Conservation (phyloP, 2,797 vertebrate genomes). For the Tadarida brasiliensis region DNA sequence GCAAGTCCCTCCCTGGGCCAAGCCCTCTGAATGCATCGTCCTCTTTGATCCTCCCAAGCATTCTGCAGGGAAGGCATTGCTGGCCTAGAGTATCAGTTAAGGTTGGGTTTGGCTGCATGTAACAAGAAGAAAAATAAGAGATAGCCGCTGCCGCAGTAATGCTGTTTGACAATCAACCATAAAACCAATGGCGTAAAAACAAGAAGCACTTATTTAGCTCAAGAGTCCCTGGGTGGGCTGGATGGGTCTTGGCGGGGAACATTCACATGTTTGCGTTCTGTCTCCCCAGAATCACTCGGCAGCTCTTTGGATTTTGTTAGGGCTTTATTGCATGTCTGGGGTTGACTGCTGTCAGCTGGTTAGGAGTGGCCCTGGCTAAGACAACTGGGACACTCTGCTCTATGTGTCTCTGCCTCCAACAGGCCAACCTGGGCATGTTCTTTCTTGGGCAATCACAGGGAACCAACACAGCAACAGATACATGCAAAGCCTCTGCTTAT, state of each 20-base stretch:
- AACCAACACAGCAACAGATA: neutral
- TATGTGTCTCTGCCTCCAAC: neutral
- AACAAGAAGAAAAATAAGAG: neutral
- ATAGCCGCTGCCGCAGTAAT: neutral
- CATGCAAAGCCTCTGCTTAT: neutral
- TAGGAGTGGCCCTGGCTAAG: neutral
- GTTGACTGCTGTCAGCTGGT: neutral
- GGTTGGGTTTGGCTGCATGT: neutral
- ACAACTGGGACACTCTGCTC: neutral
- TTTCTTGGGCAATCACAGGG: neutral
- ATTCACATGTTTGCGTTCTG: rapidly evolving
- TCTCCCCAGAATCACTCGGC: rapidly evolving
- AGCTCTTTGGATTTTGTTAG: neutral
- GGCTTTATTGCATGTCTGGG: neutral
- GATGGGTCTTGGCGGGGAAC: neutral
- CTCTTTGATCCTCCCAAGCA: constrained; percentile 58
- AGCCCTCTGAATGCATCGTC: neutral
- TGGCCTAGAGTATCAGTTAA: neutral
- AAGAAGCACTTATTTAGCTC: neutral
- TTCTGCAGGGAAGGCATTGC: neutral
- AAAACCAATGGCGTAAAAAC: neutral
- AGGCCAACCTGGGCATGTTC: neutral
- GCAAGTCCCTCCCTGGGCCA: neutral
- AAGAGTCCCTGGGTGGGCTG: neutral
- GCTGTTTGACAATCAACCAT: neutral